Percentiles rank a stretch among this genome's conserved stretches.
Conservation (phyloP, 2,888 invertebrate species). For the Hecatera dysodea region DNA sequence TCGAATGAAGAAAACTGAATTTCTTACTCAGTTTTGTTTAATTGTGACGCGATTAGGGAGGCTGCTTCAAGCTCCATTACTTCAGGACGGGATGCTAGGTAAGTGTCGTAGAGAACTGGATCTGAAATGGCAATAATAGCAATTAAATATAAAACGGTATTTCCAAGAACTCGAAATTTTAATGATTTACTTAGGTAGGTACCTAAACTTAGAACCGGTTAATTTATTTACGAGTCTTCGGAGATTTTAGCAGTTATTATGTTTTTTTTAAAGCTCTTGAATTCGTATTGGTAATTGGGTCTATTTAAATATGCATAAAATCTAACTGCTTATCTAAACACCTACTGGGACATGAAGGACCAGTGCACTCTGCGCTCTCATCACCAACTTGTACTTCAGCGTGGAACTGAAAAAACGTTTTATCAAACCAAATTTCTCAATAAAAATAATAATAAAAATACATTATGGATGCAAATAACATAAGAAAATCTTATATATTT, state of each 20-base stretch:
- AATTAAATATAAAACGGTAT: background rate
- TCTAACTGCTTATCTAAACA: slow-evolving; percentile 7
- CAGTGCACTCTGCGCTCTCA: slow-evolving; percentile 62
- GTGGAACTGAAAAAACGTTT: slow-evolving; percentile 89
- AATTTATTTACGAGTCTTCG: background rate
- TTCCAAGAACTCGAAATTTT: background rate
- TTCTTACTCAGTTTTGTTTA: slow-evolving; percentile 87
- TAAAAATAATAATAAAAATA: background rate
- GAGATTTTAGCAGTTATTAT: background rate
- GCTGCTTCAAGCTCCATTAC: slow-evolving; percentile 92
- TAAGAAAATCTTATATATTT: slow-evolving; percentile 69
- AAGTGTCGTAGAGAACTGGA: slow-evolving; percentile 90
- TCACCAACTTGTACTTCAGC: slow-evolving; percentile 89
- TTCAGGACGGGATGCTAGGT: slow-evolving; percentile 91
- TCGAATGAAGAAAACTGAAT: slow-evolving; percentile 7
- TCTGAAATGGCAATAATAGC: slow-evolving; percentile 69
- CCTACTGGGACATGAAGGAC: slow-evolving; percentile 67
- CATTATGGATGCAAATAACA: background rate
- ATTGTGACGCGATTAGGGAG: slow-evolving; percentile 88
- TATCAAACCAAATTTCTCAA: background rate
- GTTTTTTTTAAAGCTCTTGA: background rate
- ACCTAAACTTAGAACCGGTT: background rate
- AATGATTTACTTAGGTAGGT: background rate
- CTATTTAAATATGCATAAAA: background rate
- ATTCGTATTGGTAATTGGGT: background rate